Evolutionary conservation across 1,140 invertebrate species (phyloP).

Genomic region (Xylocopa sonorina): DNA sequence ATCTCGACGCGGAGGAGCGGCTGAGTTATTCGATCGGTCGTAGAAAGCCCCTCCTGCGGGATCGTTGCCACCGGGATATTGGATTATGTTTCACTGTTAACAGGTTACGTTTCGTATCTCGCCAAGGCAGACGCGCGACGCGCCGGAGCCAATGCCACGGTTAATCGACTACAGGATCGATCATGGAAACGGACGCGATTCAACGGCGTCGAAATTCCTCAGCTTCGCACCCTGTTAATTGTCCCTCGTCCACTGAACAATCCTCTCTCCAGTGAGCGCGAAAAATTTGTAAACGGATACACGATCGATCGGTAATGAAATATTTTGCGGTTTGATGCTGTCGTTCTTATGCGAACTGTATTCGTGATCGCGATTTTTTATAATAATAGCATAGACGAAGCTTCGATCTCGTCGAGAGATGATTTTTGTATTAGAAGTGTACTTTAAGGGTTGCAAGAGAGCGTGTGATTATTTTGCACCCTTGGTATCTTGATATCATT

Average conservation of each 20-base stretch:
- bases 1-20: slow-evolving; percentile 40
- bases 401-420: too few species aligned
- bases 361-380: too few species aligned
- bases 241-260: background rate
- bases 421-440: too few species aligned
- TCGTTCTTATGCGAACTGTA: too few species aligned
- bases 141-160: slow-evolving; percentile 57
- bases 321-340: too few species aligned
- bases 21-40: slow-evolving; percentile 52
- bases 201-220: background rate
- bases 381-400: too few species aligned
- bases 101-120: slow-evolving; percentile 68
- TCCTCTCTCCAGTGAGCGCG: too few species aligned
- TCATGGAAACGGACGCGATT: slow-evolving; percentile 32
- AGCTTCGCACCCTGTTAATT: background rate
- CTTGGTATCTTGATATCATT: too few species aligned
- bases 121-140: slow-evolving; percentile 46
- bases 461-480: too few species aligned
- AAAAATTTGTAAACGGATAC: too few species aligned
- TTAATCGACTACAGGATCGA: slow-evolving; percentile 56
- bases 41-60: slow-evolving; percentile 51
- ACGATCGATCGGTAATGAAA: too few species aligned
- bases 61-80: slow-evolving; percentile 60
- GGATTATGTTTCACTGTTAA: slow-evolving; percentile 68
- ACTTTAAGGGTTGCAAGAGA: too few species aligned